phyloP scores from a whole-genome alignment of 2,113 vertebrate species.

The Pelusios castaneus region DNA sequence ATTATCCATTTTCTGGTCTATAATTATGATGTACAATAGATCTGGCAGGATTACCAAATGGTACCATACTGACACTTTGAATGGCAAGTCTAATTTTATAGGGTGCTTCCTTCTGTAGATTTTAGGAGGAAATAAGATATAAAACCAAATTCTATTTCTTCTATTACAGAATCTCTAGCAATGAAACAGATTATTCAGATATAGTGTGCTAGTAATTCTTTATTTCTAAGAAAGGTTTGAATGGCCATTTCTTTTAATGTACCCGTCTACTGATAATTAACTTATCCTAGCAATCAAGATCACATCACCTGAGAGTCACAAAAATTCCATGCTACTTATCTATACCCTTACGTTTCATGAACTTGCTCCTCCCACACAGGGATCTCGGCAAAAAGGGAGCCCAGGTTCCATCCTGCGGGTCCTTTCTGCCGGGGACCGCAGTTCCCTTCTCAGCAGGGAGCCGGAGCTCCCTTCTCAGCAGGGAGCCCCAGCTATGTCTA shows the following conservation, averaged over 20 bases:
- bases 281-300: background rate
- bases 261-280: background rate
- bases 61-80: background rate
- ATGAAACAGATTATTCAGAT: background rate
- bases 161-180: background rate
- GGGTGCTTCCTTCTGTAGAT: background rate
- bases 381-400: too few species aligned
- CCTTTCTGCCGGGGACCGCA: too few species aligned
- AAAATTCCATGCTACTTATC: background rate
- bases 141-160: background rate
- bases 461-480: too few species aligned
- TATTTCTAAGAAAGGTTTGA: background rate
- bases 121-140: background rate
- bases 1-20: background rate
- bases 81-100: background rate
- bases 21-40: background rate
- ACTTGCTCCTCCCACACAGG: conserved; percentile 13
- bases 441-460: too few species aligned
- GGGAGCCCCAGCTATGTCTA: too few species aligned
- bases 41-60: background rate
- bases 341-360: background rate
- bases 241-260: background rate
- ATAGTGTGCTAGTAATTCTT: background rate
- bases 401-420: too few species aligned
- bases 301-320: background rate